These are phyloP conservation scores for Bagarius yarrelli DNA, from an alignment of 2,113 vertebrate genomes.

Conservation along the genomic window DNA sequence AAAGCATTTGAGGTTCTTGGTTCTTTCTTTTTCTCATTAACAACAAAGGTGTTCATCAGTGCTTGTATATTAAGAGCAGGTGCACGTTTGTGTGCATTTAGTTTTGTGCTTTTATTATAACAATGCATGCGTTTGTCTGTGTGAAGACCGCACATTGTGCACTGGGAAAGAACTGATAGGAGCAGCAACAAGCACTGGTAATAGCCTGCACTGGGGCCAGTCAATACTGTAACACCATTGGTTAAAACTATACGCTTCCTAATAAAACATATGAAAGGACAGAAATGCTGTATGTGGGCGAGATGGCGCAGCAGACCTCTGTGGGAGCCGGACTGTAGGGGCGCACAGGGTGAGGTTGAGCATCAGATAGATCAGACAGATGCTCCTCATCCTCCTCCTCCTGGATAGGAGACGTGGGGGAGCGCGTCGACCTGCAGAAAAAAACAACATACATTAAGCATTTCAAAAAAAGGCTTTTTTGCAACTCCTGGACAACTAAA, in stretches of 20 bases:
- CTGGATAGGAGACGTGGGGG: conserved; percentile 80
- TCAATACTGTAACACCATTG: not conserved
- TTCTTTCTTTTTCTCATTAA: too few relatives aligned
- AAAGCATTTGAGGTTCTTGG: too few relatives aligned
- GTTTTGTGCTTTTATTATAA: too few relatives aligned
- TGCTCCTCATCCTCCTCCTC: conserved; percentile 81
- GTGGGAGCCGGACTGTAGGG: conserved; percentile 59
- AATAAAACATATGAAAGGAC: not conserved
- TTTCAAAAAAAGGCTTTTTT: not conserved
- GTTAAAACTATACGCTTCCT: not conserved
- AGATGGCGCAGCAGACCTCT: conserved; percentile 64
- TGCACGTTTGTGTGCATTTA: too few relatives aligned
- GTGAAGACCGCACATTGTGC: too few relatives aligned
- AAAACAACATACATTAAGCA: not conserved
- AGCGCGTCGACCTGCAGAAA: conserved; percentile 71
- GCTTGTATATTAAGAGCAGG: too few relatives aligned
- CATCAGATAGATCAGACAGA: conserved; percentile 70
- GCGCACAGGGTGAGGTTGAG: conserved; percentile 61
- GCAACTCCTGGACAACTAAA: not conserved
- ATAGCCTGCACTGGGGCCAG: too few relatives aligned
- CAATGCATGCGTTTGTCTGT: too few relatives aligned
- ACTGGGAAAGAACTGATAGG: too few relatives aligned
- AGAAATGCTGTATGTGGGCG: not conserved
- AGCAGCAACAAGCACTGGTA: too few relatives aligned
- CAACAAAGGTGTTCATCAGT: too few relatives aligned